phyloP scores from a whole-genome alignment of 2,888 invertebrate genomes.

The Phortica magna region DNA sequence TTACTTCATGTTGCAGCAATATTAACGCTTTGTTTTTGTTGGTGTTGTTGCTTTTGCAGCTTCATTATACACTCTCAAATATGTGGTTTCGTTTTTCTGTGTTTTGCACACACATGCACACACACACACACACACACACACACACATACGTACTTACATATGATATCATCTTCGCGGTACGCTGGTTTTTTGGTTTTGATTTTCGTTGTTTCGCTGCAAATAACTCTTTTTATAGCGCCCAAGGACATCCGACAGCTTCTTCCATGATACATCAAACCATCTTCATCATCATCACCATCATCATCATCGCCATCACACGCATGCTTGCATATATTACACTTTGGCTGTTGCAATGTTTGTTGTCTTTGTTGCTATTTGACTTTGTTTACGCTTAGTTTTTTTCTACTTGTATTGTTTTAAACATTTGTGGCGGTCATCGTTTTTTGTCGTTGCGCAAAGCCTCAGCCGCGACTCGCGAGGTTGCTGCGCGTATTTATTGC shows the following conservation, averaged over 20 bases:
- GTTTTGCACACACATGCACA: not conserved
- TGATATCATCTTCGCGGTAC: not conserved
- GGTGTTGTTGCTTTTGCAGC: slow-evolving; percentile 2
- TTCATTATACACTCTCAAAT: slow-evolving; percentile 57
- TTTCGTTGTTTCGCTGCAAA: not conserved
- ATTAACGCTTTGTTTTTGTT: slow-evolving; percentile 14
- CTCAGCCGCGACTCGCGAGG: not conserved
- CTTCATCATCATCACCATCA: slow-evolving; percentile 67
- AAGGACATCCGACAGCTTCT: slow-evolving; percentile 53
- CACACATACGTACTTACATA: no score
- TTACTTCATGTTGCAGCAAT: not conserved
- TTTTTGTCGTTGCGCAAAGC: not conserved
- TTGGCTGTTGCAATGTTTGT: slow-evolving; percentile 62
- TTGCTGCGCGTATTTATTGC: slow-evolving; percentile 63
- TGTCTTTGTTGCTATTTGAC: slow-evolving; percentile 39
- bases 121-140: not conserved
- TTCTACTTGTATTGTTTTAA: slow-evolving; percentile 49
- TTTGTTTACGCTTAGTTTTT: not conserved
- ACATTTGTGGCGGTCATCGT: slow-evolving; percentile 27
- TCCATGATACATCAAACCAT: slow-evolving; percentile 52
- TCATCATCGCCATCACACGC: slow-evolving; percentile 54
- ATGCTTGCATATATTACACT: slow-evolving; percentile 66
- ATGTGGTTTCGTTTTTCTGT: not conserved
- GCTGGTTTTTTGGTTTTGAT: not conserved
- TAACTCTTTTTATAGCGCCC: slow-evolving; percentile 14